Evolutionary conservation across 2,797 vertebrate genomes (phyloP), one percentile per base, ranked within the genome.

Genomic region (Pangasius mekongensis): DNA sequence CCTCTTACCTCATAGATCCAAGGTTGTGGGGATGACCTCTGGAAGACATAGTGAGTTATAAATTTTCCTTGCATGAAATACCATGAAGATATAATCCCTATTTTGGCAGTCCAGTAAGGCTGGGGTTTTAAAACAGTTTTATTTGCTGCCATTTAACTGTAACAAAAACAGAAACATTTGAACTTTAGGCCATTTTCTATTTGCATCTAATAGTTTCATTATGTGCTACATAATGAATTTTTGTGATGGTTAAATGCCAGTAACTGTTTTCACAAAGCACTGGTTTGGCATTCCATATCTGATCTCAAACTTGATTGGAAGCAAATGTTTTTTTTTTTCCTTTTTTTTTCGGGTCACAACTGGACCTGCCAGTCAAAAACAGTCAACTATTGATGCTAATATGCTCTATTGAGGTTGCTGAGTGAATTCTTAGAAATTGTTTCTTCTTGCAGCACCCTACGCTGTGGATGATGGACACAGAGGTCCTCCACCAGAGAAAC

Each of bases 401-500:
- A 30, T 30, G 18, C 36, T 71, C 13, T 47, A 80, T 22, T 14
- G 5, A 69, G 33, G 22, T 27, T 30, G 10, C 33, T 11, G 62
- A 66, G 39, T 64, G 13, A 64, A 66, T 64, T 49, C 54, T 54
- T 58, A 67, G 27, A 36, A 18, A 3, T 14, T 60, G n/a, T 84
- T 64, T 88, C 83, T 88, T 36, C 73, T 62, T 47, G 66, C 74
- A 93, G 91, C 47, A 22, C 73, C 80, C 69, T 7, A 49, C 54
- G 33, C 8, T 56, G 91, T 86, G 7, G 71, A 88, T 1, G 18
- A 80, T n/a, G 86, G 33, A 81, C 64, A 80, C 30, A 27, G 66
- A 27, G 3, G 91, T 52, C 87, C 94, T 39, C 13, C 11, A 62
- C 71, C 86, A 73, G 54, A 84, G 18, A n/a, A 13, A 24, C 13